Evolutionary conservation across 2,797 vertebrate genomes (phyloP), one percentile per base, ranked within the genome.

Genomic region (Valencia hispanica): DNA sequence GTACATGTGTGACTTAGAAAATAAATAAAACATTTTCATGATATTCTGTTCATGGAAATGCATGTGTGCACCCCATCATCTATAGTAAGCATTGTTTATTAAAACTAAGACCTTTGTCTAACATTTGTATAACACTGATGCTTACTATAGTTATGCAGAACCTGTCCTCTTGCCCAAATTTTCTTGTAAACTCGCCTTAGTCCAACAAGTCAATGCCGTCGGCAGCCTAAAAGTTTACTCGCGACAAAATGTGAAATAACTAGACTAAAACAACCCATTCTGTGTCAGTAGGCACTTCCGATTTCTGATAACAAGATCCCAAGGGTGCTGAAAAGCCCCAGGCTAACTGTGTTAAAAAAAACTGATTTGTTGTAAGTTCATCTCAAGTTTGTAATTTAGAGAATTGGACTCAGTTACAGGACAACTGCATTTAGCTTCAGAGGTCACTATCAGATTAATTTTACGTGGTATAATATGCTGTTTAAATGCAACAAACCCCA

Each of bases 271-370:
- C 50, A 45, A 17, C 1, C 30, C 27, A 11, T 57, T 43, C 5
- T 55, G 39, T 57, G 10, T 14, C 63, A 68, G 39, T 6, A 27
- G 34, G 4, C 10, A 22, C 25, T 32, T 65, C 39, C 12, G 18
- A 75, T 75, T 57, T 75, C 65, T 45, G 51, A 43, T 72, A 55
- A 75, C 50, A 43, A 68, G 10, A 43, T 75, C 59, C 25, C 48
- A 17, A 25, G 47, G 48, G 65, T 53, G 65, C 39, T 57, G 8
- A 43, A 50, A 69, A 45, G 18, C 45, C 39, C 20, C n/a, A 17
- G 48, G 36, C 20, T 51, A 50, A 32, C 10, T 14, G 59, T 51
- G 5, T 71, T 7, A 12, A 27, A 39, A 68, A 51, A 50, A 47
- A 39, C 5, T 25, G 18, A 27, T 32, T 68, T 32, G 39, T 68